These are phyloP conservation scores for Archivesica marissinica DNA, from an alignment of 1,140 invertebrate species.

Conservation along the genomic window DNA sequence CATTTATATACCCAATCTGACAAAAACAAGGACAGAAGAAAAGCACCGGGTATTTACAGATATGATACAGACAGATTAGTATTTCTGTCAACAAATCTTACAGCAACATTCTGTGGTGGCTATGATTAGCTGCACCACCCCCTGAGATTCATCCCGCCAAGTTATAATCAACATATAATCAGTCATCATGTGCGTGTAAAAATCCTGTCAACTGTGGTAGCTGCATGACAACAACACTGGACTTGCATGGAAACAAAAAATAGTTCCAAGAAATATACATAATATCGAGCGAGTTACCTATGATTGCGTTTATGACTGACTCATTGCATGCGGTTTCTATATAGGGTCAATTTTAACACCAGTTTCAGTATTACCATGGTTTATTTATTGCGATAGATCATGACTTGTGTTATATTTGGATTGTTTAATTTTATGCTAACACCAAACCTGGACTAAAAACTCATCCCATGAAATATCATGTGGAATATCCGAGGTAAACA, in stretches of 20 bases:
- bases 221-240: neutral
- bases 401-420: too few species aligned
- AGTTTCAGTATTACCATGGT: too few species aligned
- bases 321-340: too few species aligned
- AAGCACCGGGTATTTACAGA: neutral
- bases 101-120: neutral
- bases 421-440: too few species aligned
- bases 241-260: slow-evolving; percentile 17
- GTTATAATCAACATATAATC: neutral
- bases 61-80: slow-evolving; percentile 12
- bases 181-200: slow-evolving; percentile 6
- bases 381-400: too few species aligned
- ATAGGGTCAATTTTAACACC: too few species aligned
- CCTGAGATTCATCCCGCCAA: slow-evolving; percentile 4
- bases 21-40: neutral
- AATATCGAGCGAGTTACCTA: too few species aligned
- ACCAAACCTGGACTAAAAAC: too few species aligned
- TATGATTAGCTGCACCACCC: slow-evolving; percentile 6
- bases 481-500: too few species aligned
- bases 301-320: too few species aligned
- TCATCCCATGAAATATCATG: too few species aligned
- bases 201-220: slow-evolving; percentile 21
- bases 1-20: slow-evolving; percentile 27
- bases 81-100: slow-evolving; percentile 16
- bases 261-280: neutral